phyloP scores from a whole-genome alignment of 2,797 vertebrate species.

The Syndactyla subalaris region DNA sequence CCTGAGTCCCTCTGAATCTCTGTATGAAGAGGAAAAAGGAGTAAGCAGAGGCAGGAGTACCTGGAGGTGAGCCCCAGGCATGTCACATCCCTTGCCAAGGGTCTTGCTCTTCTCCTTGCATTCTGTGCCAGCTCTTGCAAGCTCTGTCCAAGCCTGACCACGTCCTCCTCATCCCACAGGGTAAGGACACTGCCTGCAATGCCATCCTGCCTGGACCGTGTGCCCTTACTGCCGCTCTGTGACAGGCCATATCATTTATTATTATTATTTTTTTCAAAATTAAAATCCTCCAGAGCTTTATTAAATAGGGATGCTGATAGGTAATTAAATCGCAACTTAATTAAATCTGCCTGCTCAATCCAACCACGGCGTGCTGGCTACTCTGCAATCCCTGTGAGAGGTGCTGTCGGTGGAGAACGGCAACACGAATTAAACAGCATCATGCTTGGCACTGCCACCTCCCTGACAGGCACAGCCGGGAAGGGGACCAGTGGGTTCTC shows the following conservation, averaged over 20 bases:
- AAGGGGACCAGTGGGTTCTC: not conserved
- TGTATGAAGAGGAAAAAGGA: rapidly evolving
- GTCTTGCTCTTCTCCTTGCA: not conserved
- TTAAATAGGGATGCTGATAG: conserved; percentile 74
- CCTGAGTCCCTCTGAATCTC: not conserved
- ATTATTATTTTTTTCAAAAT: conserved; percentile 59
- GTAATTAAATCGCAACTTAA: conserved; percentile 79
- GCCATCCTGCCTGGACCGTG: not conserved
- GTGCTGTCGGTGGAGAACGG: not conserved
- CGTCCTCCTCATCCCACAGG: not conserved
- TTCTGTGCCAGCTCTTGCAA: not conserved
- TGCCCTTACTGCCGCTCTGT: not conserved
- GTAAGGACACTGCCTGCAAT: not conserved
- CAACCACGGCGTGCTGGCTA: conserved; percentile 12
- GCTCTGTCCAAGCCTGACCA: not conserved
- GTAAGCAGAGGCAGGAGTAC: not conserved
- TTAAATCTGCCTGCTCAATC: conserved; percentile 72
- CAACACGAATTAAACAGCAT: not conserved
- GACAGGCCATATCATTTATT: conserved; percentile 53
- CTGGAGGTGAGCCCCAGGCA: not conserved
- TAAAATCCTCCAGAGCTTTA: conserved; percentile 76
- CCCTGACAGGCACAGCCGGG: not conserved
- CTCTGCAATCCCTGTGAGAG: conserved; percentile 52
- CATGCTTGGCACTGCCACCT: not conserved
- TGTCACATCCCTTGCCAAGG: not conserved